Evolutionary conservation across 2,113 vertebrate genomes (phyloP).

Genomic region (Saccopteryx bilineata): DNA sequence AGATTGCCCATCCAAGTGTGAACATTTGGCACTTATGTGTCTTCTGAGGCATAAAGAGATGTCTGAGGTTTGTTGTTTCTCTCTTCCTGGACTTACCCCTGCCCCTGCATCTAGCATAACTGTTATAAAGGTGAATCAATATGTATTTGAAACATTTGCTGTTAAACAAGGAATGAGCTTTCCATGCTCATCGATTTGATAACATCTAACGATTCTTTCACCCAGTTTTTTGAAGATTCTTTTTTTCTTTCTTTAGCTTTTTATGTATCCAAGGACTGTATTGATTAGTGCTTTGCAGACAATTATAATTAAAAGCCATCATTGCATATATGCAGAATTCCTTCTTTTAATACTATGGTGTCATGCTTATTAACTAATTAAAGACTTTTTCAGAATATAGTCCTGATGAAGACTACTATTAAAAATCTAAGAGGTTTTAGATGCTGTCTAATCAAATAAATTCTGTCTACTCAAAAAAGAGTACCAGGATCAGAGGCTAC

Average conservation of each 20-base stretch:
- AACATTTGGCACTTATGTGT: conserved; percentile 13
- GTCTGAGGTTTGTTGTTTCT: conserved; percentile 43
- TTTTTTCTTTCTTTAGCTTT: conserved; percentile 65
- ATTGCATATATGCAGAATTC: conserved; percentile 68
- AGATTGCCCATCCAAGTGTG: conserved; percentile 55
- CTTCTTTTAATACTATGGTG: conserved; percentile 70
- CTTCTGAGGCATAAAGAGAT: conserved; percentile 62
- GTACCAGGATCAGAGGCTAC: neutral
- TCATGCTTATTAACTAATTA: conserved; percentile 74
- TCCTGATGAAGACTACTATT: conserved; percentile 2
- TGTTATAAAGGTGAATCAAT: conserved; percentile 87
- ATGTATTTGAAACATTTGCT: conserved; percentile 83
- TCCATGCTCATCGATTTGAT: conserved; percentile 83
- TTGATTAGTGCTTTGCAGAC: conserved; percentile 81
- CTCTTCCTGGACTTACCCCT: conserved; percentile 44
- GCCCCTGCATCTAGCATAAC: conserved; percentile 75
- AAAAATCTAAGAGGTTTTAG: conserved; percentile 66
- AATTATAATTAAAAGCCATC: conserved; percentile 85
- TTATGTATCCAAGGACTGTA: conserved; percentile 72
- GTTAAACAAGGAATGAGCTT: conserved; percentile 81
- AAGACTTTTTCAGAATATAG: conserved; percentile 66
- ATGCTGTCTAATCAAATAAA: neutral
- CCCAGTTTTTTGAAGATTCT: conserved; percentile 77
- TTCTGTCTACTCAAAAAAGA: neutral
- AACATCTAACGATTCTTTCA: conserved; percentile 84